Percentiles rank a stretch among this genome's conserved stretches.
Evolutionary conservation across 2,888 invertebrate genomes (phyloP).

Genomic region (Lasioglossum vierecki): DNA sequence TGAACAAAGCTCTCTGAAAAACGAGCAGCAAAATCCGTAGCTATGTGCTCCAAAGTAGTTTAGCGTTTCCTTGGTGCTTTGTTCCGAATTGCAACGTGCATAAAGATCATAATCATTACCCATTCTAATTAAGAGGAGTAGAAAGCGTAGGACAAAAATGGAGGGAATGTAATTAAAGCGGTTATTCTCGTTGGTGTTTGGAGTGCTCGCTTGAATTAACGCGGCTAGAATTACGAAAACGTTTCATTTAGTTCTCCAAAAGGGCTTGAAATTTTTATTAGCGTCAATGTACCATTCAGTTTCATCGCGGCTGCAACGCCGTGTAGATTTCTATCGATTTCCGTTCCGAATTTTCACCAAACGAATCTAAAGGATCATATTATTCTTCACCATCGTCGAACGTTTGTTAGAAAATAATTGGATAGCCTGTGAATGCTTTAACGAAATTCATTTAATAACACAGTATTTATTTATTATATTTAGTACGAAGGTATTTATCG

Average conservation of each 20-base stretch:
- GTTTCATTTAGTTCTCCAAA: conserved; percentile 1
- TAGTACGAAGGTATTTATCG: too few species aligned
- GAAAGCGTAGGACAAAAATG: conserved; percentile 16
- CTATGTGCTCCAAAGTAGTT: background rate
- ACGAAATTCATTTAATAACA: background rate
- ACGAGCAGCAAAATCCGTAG: conserved; percentile 5
- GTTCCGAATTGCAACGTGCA: background rate
- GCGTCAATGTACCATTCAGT: background rate
- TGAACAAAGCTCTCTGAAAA: background rate
- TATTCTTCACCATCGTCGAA: background rate
- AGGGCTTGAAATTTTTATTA: conserved; percentile 6
- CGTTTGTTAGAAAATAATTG: background rate
- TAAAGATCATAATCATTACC: conserved; percentile 13
- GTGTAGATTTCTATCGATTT: background rate
- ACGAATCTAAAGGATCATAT: background rate
- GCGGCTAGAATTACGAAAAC: background rate
- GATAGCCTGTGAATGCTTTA: background rate
- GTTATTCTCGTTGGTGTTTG: conserved; percentile 20
- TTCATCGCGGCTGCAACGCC: background rate
- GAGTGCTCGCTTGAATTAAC: conserved; percentile 15
- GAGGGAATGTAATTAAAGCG: conserved; percentile 20
- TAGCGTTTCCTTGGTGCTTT: background rate
- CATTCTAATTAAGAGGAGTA: conserved; percentile 25
- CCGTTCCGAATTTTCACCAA: background rate
- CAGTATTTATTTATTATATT: too few species aligned